Evolutionary conservation across 2,797 vertebrate genomes (phyloP), one percentile per base, ranked within the genome.

Genomic region (Chiloscyllium punctatum): DNA sequence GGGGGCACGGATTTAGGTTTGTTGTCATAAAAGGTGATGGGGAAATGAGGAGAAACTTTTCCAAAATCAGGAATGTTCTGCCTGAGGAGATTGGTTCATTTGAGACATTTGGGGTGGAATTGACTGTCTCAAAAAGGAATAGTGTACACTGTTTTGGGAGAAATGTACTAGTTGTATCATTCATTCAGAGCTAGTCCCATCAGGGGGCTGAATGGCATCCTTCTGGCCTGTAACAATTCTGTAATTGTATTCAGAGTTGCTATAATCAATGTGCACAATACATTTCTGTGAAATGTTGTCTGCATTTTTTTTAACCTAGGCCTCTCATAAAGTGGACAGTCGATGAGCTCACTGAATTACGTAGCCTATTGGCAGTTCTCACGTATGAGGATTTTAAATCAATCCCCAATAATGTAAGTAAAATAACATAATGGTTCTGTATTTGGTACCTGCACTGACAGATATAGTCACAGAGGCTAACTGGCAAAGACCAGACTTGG

Each of bases 381-480:
- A 21, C 7, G 5, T 27, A 0, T 30, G 94, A 95, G 2, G 94
- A 95, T 53, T 53, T 95, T 53, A 74, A 57, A 77, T 53, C 16
- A 3, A 95, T 95, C 48, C 94, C 94, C 69, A 95, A 33, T 18
- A 77, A 77, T 57, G 94, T 95, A 25, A 95, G 94, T 53, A 57
- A 42, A 53, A 15, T 18, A 57, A n/a, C 21, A 92, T 18, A 23
- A 15, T 62, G 30, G 57, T 57, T 27, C 57, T 90, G 57, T 30
- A 33, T 33, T 37, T 92, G n/a, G 3, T 68, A 92, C 18, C 57
- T 37, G n/a, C 6, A 92, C 30, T 57, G 72, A 57, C 53, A 88
- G 48, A 30, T 87, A 27, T 53, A 53, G 23, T 11, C 15, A 27
- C 84, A 87, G 9, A 27, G 30, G 30, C 9, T 92, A 18, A 42